phyloP scores from a whole-genome alignment of 2,888 invertebrate genomes.

The Trypoxylon attenuatum region DNA sequence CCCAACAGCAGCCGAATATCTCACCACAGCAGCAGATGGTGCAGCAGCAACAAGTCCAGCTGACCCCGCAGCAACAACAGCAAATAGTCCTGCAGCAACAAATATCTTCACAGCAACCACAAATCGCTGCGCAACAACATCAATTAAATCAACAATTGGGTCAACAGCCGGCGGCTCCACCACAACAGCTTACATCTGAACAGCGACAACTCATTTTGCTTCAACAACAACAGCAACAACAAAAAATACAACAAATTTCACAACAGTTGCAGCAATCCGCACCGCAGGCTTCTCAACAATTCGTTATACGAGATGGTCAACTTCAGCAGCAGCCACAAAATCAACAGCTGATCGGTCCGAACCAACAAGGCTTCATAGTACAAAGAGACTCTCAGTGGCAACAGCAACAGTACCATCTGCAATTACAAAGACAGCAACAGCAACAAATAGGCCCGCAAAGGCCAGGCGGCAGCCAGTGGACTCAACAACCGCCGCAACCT shows the following conservation, averaged over 20 bases:
- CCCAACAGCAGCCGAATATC: slow-evolving; percentile 63
- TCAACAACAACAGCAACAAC: slow-evolving; percentile 77
- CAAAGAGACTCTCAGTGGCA: slow-evolving; percentile 80
- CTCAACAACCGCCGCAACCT: slow-evolving; percentile 78
- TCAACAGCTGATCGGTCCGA: slow-evolving; percentile 69
- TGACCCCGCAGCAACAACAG: slow-evolving; percentile 52
- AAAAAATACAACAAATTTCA: slow-evolving; percentile 74
- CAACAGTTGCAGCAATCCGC: slow-evolving; percentile 75
- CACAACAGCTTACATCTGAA: slow-evolving; percentile 69
- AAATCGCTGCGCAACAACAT: slow-evolving; percentile 46
- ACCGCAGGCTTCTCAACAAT: slow-evolving; percentile 70
- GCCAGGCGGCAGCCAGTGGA: slow-evolving; percentile 70
- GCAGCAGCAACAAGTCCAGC: slow-evolving; percentile 48
- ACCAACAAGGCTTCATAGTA: slow-evolving; percentile 69
- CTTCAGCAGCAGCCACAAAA: slow-evolving; percentile 71
- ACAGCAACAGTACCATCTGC: slow-evolving; percentile 76
- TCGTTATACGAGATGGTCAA: slow-evolving; percentile 73
- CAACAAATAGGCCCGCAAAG: slow-evolving; percentile 68
- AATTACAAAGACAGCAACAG: slow-evolving; percentile 74
- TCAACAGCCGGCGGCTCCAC: slow-evolving; percentile 53
- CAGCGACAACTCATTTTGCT: slow-evolving; percentile 75
- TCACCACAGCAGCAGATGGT: slow-evolving; percentile 56
- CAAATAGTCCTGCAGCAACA: slow-evolving; percentile 46
- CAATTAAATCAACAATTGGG: slow-evolving; percentile 56
- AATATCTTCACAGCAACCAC: slow-evolving; percentile 58